Conservation (phyloP, 2,113 vertebrate genomes). For the Anhinga rufa region DNA sequence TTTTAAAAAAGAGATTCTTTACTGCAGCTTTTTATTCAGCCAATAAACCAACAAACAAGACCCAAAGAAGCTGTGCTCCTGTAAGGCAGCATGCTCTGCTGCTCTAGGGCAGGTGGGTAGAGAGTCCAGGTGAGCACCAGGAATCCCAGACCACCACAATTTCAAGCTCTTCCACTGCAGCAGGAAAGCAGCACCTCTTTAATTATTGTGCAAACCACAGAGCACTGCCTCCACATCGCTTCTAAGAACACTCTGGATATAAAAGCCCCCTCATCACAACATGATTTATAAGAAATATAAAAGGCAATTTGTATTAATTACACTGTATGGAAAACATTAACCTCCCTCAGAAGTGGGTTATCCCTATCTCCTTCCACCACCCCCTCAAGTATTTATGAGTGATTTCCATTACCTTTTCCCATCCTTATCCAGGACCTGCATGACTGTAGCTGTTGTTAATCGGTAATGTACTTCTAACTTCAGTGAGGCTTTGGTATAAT, state of each 20-base stretch:
- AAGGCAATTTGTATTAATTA: background rate
- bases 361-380: background rate
- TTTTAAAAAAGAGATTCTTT: background rate
- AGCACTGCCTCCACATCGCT: background rate
- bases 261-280: background rate
- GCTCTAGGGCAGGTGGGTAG: background rate
- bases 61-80: background rate
- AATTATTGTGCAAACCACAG: background rate
- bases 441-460: background rate
- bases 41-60: background rate
- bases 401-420: background rate
- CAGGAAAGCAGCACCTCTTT: background rate
- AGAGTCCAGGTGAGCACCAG: background rate
- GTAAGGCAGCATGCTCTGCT: background rate
- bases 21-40: background rate
- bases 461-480: background rate
- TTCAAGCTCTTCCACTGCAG: background rate
- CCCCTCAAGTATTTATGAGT: background rate
- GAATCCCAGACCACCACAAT: background rate
- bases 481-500: background rate
- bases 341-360: background rate
- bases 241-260: background rate
- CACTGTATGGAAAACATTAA: background rate
- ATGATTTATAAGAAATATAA: background rate
- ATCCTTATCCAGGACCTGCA: background rate